These are phyloP conservation scores for Rhagologus leucostigma DNA, from an alignment of 2,113 vertebrate species.

Conservation along the genomic window DNA sequence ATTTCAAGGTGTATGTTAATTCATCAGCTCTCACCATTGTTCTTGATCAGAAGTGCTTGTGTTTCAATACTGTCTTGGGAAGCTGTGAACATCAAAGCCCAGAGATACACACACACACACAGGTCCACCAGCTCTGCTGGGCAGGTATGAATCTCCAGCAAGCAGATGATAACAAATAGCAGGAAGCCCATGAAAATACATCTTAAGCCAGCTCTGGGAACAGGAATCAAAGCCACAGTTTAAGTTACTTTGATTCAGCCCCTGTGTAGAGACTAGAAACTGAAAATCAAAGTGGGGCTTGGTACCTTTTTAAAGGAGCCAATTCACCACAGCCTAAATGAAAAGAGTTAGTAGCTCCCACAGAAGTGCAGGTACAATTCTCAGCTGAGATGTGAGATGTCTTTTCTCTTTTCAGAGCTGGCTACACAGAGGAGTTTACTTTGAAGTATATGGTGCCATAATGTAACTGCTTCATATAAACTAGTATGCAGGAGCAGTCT, in stretches of 20 bases:
- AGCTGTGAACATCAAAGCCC: conserved; percentile 1
- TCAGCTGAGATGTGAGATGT: neutral
- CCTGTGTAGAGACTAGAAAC: neutral
- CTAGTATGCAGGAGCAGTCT: neutral
- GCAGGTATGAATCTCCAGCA: neutral
- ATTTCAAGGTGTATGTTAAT: neutral
- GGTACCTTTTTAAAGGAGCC: neutral
- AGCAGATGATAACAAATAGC: neutral
- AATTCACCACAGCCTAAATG: neutral
- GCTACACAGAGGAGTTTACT: neutral
- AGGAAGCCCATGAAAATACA: neutral
- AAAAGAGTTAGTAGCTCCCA: neutral
- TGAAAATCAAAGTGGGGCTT: conserved; percentile 17
- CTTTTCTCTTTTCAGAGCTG: conserved; percentile 1
- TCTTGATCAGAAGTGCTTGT: neutral
- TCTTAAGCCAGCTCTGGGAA: neutral
- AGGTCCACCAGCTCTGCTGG: neutral
- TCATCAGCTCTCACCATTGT: neutral
- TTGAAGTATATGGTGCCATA: neutral
- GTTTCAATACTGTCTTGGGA: neutral
- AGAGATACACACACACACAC: neutral
- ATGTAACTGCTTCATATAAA: neutral
- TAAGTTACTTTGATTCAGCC: conserved; percentile 15
- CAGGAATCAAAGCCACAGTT: neutral
- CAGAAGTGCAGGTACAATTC: neutral